Evolutionary conservation across 2,888 invertebrate genomes (phyloP), one percentile per base, ranked within the genome.

Genomic region (Mythimna ferrago): DNA sequence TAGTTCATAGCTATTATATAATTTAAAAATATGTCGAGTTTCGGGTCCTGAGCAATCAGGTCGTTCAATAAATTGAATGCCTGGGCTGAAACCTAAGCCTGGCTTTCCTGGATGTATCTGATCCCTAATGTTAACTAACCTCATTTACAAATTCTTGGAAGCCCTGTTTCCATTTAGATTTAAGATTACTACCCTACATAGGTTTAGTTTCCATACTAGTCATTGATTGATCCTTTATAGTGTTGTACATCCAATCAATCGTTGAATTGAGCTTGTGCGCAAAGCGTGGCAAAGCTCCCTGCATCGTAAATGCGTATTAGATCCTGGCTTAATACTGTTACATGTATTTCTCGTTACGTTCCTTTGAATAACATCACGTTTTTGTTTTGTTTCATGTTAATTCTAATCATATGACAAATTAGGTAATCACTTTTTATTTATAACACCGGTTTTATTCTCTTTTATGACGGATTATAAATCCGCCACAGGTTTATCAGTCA

Each of bases 281-380:
- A n/a, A 74, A 26, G 26, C 26, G 2, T 26, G 26, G 26, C 26
- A 26, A 26, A 74, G 14, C 73, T n/a, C n/a, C 16, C 21, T 38
- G 38, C 53, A 67, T 54, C 66, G 60, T 60, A 35, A 66, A 73
- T 48, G n/a, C 2, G 19, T n/a, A 61, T 61, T 54, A 38, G 32
- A 11, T 67, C 6, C 54, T 38, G 66, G 35, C 60, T 66, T 38
- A 66, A 61, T 66, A 7, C 4, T 54, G n/a, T 38, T 66, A 44
- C 21, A 44, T 66, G n/a, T 53, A 53, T 66, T 54, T 48, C n/a
- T 60, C 6, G 16, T 26, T 9, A n/a, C 16, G 21, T 41, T 7
- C 9, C 10, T 35, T 21, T 53, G 9, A 35, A 19, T 38, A 48
- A 10, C 26, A 51, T 67, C 16, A 51, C 48, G 26, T 35, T 56